Evolutionary conservation across 2,888 invertebrate genomes (phyloP), one percentile per base, ranked within the genome.

Genomic region (Mallateleia sp.): DNA sequence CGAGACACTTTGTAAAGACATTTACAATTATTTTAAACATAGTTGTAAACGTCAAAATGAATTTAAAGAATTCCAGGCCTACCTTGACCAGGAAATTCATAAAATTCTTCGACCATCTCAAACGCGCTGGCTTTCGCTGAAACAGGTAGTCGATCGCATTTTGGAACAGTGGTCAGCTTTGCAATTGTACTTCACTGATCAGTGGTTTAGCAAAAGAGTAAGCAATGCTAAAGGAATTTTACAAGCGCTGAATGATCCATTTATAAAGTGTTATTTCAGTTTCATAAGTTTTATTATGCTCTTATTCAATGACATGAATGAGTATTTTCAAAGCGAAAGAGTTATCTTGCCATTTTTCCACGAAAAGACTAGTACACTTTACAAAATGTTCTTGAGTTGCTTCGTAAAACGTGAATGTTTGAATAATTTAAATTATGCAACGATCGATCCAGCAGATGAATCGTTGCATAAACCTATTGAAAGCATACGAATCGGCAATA

Each of bases 81-180:
- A 91, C 67, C 56, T 82, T 5, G 62, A 91, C 8, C 5, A 86
- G 11, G 87, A 90, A 24, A 60, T 87, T 8, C 91, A 92, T 54
- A 89, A 89, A 67, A 88, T 92, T 15, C 80, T 92, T 7, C 91
- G 87, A 28, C 88, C 91, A 34, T 81, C 90, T 6, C 90, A 91
- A 58, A 93, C 92, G 9, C 75, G 92, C 20, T 93, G 92, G 93
- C 87, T 92, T 20, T 92, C 91, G 9, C 52, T 92, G 47, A n/a
- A 47, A 18, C 9, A 14, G 52, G 92, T 91, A 18, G 91, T 92
- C 1, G 50, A 88, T 14, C 85, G 92, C 60, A 89, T 92, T 24
- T 20, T 92, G 6, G 91, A 92, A 74, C 93, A 93, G 77, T 92
- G 92, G 92, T 77, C 91, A 32, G 90, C 92, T 24, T 82, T 93